phyloP scores from a whole-genome alignment of 1,140 invertebrate genomes.

The Scaptomyza hsui region DNA sequence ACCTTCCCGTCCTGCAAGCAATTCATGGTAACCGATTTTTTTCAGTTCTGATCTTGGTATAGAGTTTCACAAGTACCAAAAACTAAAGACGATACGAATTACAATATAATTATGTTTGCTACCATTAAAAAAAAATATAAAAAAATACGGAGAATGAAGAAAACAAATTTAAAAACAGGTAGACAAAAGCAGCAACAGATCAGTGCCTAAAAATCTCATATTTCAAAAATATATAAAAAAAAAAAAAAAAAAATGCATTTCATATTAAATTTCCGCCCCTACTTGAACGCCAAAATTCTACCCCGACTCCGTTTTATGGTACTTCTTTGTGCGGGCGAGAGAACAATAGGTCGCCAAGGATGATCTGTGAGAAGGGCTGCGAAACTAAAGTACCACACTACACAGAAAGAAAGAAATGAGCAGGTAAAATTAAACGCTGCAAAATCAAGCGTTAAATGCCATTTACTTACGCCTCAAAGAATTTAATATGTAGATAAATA shows the following conservation, averaged over 20 bases:
- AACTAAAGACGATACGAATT: constrained; percentile 16
- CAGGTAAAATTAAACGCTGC: constrained; percentile 73
- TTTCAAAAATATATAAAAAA: constrained; percentile 58
- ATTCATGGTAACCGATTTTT: constrained; percentile 46
- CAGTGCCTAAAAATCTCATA: constrained; percentile 72
- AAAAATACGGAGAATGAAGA: constrained; percentile 13
- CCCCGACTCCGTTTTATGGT: neutral
- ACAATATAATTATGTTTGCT: constrained; percentile 46
- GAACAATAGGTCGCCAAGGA: constrained; percentile 63
- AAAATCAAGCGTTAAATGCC: constrained; percentile 78
- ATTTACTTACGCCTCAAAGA: constrained; percentile 73
- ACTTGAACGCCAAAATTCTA: constrained; percentile 45
- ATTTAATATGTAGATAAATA: constrained; percentile 28
- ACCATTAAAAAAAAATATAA: constrained; percentile 6
- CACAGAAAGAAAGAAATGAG: neutral
- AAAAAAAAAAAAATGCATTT: constrained; percentile 43
- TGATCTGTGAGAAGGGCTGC: constrained; percentile 22
- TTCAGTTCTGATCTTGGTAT: constrained; percentile 18
- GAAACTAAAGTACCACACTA: constrained; percentile 40
- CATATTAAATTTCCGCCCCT: constrained; percentile 79
- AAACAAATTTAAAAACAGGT: constrained; percentile 48
- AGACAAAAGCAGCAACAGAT: constrained; percentile 57
- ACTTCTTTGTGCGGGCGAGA: constrained; percentile 59
- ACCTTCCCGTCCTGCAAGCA: constrained; percentile 83
- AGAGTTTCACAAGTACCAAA: constrained; percentile 57